Evolutionary conservation across 2,113 vertebrate species (phyloP), one percentile per base, ranked within the genome.

Genomic region (Amblyornis subalaris): DNA sequence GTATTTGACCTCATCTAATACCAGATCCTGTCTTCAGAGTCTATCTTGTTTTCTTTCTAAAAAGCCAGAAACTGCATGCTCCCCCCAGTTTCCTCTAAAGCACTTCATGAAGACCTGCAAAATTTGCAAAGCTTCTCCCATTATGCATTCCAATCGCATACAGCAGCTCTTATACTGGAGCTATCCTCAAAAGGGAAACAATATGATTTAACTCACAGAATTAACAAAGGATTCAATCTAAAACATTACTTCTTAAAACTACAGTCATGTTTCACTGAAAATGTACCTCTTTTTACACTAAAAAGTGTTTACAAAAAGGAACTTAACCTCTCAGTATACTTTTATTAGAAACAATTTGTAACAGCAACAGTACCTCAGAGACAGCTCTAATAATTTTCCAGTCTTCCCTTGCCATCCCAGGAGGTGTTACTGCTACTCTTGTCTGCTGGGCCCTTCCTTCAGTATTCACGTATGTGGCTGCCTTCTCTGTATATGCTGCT

Each of bases 351-450:
- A 36, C n/a, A 71, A 79, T 58, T 88, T 67, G 0, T 28, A 75
- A 64, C 15, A 74, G 48, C 50, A 93, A 53, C 40, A 53, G 48
- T 97, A 99, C 99, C 98, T 99, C 99, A 57, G 99, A 99, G 48
- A 99, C n/a, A 13, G 99, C 99, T 91, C 99, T 98, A 94, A 99
- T 96, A 94, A 99, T 98, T 97, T 97, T 99, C 99, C 99, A 99
- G 98, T 99, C 99, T 85, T 99, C 99, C 88, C 99, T 98, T 58
- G 99, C 99, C 97, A 99, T 95, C 36, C 99, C 99, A 5, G 99
- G 99, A 14, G 99, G 97, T 3, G 98, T 99, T 73, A 99, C 99
- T 3, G 99, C 99, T 82, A 99, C 88, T 88, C 98, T 98, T 38
- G 99, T 99, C 96, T 99, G 98, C 74, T 99, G 99, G 87, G 99